Evolutionary conservation across 2,797 vertebrate genomes (phyloP), one percentile per base, ranked within the genome.

Genomic region (Coluber constrictor): DNA sequence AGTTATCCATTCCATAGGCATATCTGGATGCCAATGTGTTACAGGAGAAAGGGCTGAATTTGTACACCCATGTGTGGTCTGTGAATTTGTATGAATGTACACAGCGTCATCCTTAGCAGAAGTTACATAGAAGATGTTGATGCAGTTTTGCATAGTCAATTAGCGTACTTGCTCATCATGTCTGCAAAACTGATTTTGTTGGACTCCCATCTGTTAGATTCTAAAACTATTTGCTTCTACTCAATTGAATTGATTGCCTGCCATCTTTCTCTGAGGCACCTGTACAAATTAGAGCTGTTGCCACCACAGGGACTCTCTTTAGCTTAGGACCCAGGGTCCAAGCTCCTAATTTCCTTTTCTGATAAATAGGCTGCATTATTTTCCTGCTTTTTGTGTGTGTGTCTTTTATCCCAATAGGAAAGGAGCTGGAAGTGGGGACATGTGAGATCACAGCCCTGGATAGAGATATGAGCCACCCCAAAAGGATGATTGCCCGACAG

Each of bases 361-460:
- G 61, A 4, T 23, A 18, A 74, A 70, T n/a, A 51, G 55, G 37
- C 55, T n/a, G 43, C 27, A 10, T 16, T 0, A 61, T 51, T 66
- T 60, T 87, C 60, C 55, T 87, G 23, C 27, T 47, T 83, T 20
- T 20, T 60, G 54, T 43, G n/a, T 61, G 43, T 25, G 2, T 27
- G 29, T 23, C 32, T 86, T 4, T 2, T 86, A 23, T 89, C 55
- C 86, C 70, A 18, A 66, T 87, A 94, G 93, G 93, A 60, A 93
- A 93, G 87, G 93, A 98, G 97, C 97, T 98, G 97, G 97, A 97
- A 87, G 98, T 98, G 94, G 98, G 98, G 94, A 98, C 98, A 94
- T 98, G 98, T 88, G 98, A 98, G 97, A 98, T 98, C 87, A 98
- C 98, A 96, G 98, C 98, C 96, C 97, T 98, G 95, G 98, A 98